Base-by-base conservation (phyloP, 2,888 invertebrate genomes). In the Acronicta alni region DNA sequence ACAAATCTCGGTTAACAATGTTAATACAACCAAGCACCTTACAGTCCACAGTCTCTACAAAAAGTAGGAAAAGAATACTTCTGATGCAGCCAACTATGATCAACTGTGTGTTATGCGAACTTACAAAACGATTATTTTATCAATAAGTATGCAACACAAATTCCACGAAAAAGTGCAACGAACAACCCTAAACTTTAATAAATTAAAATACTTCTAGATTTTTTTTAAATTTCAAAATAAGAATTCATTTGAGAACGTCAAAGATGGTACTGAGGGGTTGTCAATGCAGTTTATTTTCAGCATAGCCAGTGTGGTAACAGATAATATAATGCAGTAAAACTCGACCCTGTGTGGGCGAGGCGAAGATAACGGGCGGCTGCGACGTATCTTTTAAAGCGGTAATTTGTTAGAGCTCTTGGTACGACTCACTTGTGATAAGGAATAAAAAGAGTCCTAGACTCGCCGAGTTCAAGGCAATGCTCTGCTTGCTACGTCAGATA, bases 271-370 rank as follows among this genome's bases (percentile, higher is more conserved):
- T 63, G 70, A 72, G 79, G 83, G 84, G 82, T 77, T 81, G 83
- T 80, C 75, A 67, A 77, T 79, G 81, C 80, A 83, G 87, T 90
- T 88, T 90, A 90, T 90, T 91, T 91, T 89, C 86, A 91, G 88
- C 81, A 67, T 74, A 83, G 80, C 83, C 83, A 86, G 88, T 85
- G 86, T 84, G 85, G 87, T 84, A 84, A 86, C 83, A 88, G 90
- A 91, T 92, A 91, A 88, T 89, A 87, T 82, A 74, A 80, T 67
- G 84, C 82, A 85, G 85, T 91, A 90, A 92, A 92, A 86, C 87
- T 82, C 75, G 79, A 83, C 74, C 82, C 76, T 75, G 81, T 86
- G 92, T 93, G 88, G 93, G 92, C 86, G 91, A 81, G 77, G 75
- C 76, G 60, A 23, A 89, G 90, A 92, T 92, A 92, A 88, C 81